Conservation (phyloP, 2,888 invertebrate species). For the Boloria euphrosyne region DNA sequence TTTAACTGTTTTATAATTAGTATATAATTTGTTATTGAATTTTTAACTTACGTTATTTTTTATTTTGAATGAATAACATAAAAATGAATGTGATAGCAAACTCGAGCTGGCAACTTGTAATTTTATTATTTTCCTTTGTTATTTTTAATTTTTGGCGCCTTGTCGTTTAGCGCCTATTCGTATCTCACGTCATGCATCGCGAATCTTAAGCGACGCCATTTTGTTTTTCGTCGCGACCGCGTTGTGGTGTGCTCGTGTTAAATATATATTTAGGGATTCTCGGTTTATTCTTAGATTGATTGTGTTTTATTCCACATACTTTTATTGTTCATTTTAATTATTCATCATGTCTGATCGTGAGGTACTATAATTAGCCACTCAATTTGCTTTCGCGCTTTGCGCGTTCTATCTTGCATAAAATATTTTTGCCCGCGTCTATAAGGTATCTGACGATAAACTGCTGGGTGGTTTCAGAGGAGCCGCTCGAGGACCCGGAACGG, state of each 20-base stretch:
- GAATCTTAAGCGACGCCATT: constrained; percentile 42
- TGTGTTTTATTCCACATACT: constrained; percentile 56
- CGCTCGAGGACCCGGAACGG: constrained; percentile 78
- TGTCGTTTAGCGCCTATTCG: constrained; percentile 4
- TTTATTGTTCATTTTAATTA: constrained; percentile 52
- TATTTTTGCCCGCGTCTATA: constrained; percentile 18
- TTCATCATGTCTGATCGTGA: constrained; percentile 76
- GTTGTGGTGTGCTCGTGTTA: constrained; percentile 51
- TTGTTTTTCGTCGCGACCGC: constrained; percentile 46
- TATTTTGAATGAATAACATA: no score
- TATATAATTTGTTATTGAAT: no score
- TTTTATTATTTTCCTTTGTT: not conserved
- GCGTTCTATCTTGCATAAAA: constrained; percentile 55
- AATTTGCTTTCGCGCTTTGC: constrained; percentile 53
- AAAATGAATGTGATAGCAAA: no score
- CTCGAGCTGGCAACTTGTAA: constrained; percentile 1
- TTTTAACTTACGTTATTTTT: no score
- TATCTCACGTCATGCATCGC: constrained; percentile 24
- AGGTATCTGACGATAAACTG: constrained; percentile 23
- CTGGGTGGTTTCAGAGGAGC: constrained; percentile 72
- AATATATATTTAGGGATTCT: constrained; percentile 55
- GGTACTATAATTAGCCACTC: constrained; percentile 69
- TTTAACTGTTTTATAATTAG: no score
- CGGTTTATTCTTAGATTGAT: constrained; percentile 63
- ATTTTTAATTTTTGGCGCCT: not conserved